Evolutionary conservation across 1,140 invertebrate species (phyloP).

Genomic region (Drosophila carrolli): DNA sequence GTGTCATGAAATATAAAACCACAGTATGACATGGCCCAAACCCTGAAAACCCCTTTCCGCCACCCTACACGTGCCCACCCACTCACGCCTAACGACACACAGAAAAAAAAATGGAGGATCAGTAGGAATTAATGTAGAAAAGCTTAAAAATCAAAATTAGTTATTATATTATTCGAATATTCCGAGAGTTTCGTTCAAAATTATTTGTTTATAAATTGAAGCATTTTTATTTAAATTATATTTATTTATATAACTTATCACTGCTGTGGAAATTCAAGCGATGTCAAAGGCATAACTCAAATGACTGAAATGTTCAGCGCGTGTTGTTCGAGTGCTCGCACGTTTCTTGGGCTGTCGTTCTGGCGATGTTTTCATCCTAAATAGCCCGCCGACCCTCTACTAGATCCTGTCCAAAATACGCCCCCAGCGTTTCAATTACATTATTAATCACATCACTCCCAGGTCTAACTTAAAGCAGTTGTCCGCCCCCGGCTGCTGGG

Average conservation of each 20-base stretch:
- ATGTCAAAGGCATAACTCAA: slow-evolving; percentile 47
- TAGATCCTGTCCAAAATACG: slow-evolving; percentile 11
- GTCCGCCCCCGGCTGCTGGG: slow-evolving; percentile 28
- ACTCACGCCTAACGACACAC: slow-evolving; percentile 6
- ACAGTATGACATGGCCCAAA: slow-evolving; percentile 55
- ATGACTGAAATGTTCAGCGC: slow-evolving; percentile 30
- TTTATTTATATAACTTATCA: not conserved
- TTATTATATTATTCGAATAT: too few relatives aligned
- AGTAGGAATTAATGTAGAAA: too few relatives aligned
- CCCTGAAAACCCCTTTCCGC: not conserved
- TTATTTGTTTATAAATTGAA: too few relatives aligned
- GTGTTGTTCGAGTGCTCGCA: slow-evolving; percentile 42
- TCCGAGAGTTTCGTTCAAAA: too few relatives aligned
- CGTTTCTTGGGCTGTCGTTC: slow-evolving; percentile 27
- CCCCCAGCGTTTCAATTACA: slow-evolving; percentile 48
- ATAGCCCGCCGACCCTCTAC: slow-evolving; percentile 15
- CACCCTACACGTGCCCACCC: slow-evolving; percentile 39
- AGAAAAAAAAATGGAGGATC: not conserved
- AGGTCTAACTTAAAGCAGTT: slow-evolving; percentile 69
- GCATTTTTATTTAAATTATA: not conserved
- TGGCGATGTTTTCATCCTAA: slow-evolving; percentile 19
- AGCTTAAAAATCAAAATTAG: too few relatives aligned
- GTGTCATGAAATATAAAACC: slow-evolving; percentile 73
- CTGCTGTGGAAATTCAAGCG: slow-evolving; percentile 18
- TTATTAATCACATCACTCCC: slow-evolving; percentile 71